Conservation (phyloP, 2,888 invertebrate genomes). For the Andricus quercusramuli region DNA sequence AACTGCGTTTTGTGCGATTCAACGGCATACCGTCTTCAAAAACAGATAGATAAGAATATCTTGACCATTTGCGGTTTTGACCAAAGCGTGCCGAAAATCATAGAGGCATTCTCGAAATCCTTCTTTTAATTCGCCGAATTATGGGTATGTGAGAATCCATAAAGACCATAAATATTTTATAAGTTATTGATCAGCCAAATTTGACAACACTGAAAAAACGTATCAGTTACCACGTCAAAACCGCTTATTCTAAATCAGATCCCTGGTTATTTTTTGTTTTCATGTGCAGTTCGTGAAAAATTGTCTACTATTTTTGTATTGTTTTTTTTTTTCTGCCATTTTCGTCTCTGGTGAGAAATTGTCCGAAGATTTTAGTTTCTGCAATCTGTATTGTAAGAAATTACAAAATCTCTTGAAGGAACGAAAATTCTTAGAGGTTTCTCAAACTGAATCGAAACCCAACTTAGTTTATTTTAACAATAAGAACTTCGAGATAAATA, state of each 20-base stretch:
- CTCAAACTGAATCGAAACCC: neutral
- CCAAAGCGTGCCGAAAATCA: slow-evolving; percentile 82
- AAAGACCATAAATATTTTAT: neutral
- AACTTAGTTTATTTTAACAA: neutral
- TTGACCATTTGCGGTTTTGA: slow-evolving; percentile 84
- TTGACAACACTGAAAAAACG: too few relatives aligned
- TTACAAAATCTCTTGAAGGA: neutral
- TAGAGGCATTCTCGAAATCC: slow-evolving; percentile 83
- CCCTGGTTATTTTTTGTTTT: neutral
- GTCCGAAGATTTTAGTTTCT: neutral
- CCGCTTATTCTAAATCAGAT: too few relatives aligned
- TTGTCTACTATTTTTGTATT: neutral
- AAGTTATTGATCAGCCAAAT: too few relatives aligned
- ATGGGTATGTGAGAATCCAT: slow-evolving; percentile 10
- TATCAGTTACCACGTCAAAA: too few relatives aligned
- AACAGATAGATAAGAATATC: slow-evolving; percentile 80
- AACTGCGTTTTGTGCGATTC: slow-evolving; percentile 82
- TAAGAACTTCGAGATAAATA: neutral
- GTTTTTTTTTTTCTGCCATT: neutral
- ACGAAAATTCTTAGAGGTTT: neutral
- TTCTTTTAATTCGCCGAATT: slow-evolving; percentile 61
- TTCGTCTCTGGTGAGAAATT: neutral
- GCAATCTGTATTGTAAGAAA: neutral
- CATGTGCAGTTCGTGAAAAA: neutral
- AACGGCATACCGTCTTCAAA: slow-evolving; percentile 78